Conservation (phyloP, 1,140 invertebrate species). For the Zophobas atratus region DNA sequence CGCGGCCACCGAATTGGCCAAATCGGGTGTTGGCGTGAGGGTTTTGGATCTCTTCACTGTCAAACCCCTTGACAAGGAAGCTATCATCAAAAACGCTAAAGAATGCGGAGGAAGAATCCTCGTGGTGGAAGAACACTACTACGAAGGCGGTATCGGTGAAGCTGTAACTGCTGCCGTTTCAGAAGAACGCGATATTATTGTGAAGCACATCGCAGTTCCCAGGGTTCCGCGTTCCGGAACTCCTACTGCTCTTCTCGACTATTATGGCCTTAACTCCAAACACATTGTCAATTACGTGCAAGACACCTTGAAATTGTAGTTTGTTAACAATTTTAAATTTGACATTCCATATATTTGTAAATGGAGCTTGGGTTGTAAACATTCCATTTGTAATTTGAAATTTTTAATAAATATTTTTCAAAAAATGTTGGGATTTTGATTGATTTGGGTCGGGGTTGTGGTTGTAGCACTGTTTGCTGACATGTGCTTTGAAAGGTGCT, state of each 20-base stretch:
- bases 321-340: conserved; percentile 5
- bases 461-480: conserved; percentile 31
- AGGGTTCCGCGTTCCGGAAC: conserved; percentile 94
- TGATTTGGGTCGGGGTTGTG: neutral
- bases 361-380: conserved; percentile 26
- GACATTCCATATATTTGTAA: conserved; percentile 27
- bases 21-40: conserved; percentile 79
- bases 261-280: conserved; percentile 90
- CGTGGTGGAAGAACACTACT: conserved; percentile 98
- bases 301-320: conserved; percentile 75
- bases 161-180: conserved; percentile 90
- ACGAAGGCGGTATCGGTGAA: conserved; percentile 95
- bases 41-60: conserved; percentile 96
- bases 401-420: conserved; percentile 33
- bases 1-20: conserved; percentile 85
- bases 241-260: conserved; percentile 86
- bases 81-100: conserved; percentile 85
- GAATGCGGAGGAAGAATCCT: conserved; percentile 87
- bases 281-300: conserved; percentile 83
- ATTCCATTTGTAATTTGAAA: conserved; percentile 28
- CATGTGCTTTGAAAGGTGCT: conserved; percentile 14
- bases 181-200: conserved; percentile 79
- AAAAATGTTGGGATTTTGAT: conserved; percentile 12
- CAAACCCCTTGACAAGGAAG: conserved; percentile 91
- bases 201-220: conserved; percentile 89